Conservation (phyloP, 2,797 vertebrate species). For the Phoebastria nigripes region DNA sequence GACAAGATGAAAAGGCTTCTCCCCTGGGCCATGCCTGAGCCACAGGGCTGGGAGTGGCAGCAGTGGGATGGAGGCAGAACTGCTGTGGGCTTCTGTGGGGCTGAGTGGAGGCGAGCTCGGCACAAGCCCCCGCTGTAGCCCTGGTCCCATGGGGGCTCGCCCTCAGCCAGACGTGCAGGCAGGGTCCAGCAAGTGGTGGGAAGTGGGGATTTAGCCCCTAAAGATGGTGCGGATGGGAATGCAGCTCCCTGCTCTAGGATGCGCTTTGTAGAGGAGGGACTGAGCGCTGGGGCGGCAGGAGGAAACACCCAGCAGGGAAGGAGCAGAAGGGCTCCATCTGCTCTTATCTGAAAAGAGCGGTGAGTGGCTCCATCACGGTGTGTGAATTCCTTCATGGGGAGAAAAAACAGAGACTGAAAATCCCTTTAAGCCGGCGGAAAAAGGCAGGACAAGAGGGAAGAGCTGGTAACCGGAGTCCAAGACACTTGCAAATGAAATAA, state of each 20-base stretch:
- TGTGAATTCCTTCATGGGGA: neutral
- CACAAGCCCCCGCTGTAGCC: fast-evolving
- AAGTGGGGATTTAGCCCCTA: neutral
- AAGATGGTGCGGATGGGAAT: fast-evolving
- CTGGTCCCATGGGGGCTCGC: fast-evolving
- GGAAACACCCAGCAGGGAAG: neutral
- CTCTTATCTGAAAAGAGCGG: neutral
- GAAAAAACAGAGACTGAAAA: neutral
- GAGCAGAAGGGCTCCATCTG: slow-evolving; percentile 31
- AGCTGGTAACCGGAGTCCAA: neutral
- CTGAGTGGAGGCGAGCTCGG: fast-evolving
- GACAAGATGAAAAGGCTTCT: neutral
- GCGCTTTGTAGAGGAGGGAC: neutral
- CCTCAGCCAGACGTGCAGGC: fast-evolving
- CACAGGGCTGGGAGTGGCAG: neutral
- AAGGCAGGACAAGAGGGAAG: neutral
- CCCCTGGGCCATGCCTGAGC: neutral
- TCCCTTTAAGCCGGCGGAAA: neutral
- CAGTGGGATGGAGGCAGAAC: neutral
- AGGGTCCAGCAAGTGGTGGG: fast-evolving
- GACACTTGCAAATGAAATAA: neutral
- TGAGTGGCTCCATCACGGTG: neutral
- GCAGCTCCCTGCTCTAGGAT: neutral
- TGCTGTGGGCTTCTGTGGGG: fast-evolving
- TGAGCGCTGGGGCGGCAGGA: neutral